These are phyloP conservation scores for Probosciger aterrimus DNA, from an alignment of 2,113 vertebrate species.

Conservation along the genomic window DNA sequence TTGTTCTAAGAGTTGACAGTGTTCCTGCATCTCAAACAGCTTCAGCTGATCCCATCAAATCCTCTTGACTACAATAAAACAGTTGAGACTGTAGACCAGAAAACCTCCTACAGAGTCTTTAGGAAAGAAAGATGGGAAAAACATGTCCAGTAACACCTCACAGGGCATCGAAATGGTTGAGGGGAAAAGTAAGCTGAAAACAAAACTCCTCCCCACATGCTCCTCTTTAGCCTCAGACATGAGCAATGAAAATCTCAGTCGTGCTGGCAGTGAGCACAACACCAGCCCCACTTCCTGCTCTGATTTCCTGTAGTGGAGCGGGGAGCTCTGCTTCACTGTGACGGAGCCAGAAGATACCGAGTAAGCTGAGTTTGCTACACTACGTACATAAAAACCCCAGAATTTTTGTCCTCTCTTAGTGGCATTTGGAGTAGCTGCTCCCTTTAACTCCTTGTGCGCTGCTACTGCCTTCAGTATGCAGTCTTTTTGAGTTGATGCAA, in stretches of 20 bases:
- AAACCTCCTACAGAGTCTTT: not conserved
- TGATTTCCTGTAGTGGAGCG: not conserved
- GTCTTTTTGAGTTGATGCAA: fast-evolving
- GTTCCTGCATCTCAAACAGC: not conserved
- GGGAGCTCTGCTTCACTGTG: not conserved
- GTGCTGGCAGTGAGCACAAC: fast-evolving
- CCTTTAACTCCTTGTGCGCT: not conserved
- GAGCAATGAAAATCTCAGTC: not conserved
- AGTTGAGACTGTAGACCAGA: not conserved
- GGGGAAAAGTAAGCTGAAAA: not conserved
- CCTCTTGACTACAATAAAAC: not conserved
- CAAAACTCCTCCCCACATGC: not conserved
- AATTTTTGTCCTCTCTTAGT: not conserved
- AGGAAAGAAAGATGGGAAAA: not conserved
- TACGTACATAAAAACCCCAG: fast-evolving
- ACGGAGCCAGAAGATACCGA: not conserved
- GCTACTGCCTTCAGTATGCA: fast-evolving
- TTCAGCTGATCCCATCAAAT: not conserved
- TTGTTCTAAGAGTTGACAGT: not conserved
- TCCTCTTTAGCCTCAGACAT: not conserved
- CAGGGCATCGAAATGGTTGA: not conserved
- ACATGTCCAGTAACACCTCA: not conserved
- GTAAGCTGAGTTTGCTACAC: not conserved
- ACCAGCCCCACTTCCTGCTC: not conserved
- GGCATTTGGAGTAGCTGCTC: not conserved